phyloP scores from a whole-genome alignment of 2,888 invertebrate species.

The Stegana nigrithorax region DNA sequence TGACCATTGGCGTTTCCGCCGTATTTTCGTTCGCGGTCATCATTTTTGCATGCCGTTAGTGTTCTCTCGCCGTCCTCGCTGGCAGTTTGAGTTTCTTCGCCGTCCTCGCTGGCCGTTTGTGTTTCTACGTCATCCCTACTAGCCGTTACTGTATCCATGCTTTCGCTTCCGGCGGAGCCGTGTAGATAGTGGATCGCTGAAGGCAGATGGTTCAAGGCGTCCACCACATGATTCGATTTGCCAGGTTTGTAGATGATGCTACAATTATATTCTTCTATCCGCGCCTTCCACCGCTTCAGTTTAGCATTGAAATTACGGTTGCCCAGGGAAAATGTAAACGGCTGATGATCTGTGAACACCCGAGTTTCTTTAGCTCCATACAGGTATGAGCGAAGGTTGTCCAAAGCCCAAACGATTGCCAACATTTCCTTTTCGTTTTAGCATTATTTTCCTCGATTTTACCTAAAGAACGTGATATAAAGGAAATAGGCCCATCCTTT shows the following conservation, averaged over 20 bases:
- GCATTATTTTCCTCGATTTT: too few relatives aligned
- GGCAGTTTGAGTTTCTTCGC: too few relatives aligned
- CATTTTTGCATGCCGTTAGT: too few relatives aligned
- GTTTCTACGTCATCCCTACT: too few relatives aligned
- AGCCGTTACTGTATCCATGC: too few relatives aligned
- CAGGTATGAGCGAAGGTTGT: slow-evolving; percentile 25
- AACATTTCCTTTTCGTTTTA: slow-evolving; percentile 20
- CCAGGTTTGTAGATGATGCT: too few relatives aligned
- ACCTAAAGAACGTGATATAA: slow-evolving; percentile 19
- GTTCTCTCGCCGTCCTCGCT: not conserved
- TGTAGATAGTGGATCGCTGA: too few relatives aligned
- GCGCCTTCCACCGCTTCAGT: too few relatives aligned
- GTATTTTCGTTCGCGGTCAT: too few relatives aligned
- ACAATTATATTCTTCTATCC: slow-evolving; percentile 22
- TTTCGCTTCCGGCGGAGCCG: not conserved
- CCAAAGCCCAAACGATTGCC: slow-evolving; percentile 26
- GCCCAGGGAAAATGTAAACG: slow-evolving; percentile 1
- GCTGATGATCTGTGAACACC: slow-evolving; percentile 25
- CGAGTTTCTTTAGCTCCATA: slow-evolving; percentile 22
- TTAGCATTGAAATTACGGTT: not conserved
- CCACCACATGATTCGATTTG: too few relatives aligned
- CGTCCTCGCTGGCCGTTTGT: too few relatives aligned
- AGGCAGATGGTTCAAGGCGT: not conserved
- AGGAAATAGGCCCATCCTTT: slow-evolving; percentile 18
- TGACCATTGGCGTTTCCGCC: too few relatives aligned